Conservation (phyloP, 92 coral and sea anemone genomes). For the Epizoanthus rinbou region DNA sequence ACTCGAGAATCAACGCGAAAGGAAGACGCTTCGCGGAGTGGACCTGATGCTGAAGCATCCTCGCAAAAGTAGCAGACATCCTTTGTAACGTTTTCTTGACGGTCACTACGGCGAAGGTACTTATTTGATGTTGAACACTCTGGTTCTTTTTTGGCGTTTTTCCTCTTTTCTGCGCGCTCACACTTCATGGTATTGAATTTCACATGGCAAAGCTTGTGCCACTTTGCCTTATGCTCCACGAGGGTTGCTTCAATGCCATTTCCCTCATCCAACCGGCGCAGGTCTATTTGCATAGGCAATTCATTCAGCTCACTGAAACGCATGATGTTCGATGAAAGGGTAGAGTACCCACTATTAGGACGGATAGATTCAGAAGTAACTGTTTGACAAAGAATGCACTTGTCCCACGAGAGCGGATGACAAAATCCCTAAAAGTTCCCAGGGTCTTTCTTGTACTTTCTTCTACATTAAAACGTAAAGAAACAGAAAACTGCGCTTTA, state of each 20-base stretch:
- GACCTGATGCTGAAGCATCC: constrained; percentile 2
- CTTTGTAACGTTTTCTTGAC: neutral
- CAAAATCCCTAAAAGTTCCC: too few relatives aligned
- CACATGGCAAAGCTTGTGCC: constrained; percentile 2
- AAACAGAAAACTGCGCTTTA: too few relatives aligned
- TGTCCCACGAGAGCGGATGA: too few relatives aligned
- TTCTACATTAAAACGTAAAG: too few relatives aligned
- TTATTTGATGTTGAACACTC: neutral
- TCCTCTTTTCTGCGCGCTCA: constrained; percentile 11
- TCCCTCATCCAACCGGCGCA: neutral
- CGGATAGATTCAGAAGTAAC: constrained; percentile 10
- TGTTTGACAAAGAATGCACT: too few relatives aligned
- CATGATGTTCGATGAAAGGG: neutral
- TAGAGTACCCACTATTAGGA: neutral
- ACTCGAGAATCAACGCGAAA: neutral
- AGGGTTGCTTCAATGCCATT: neutral
- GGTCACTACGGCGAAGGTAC: neutral
- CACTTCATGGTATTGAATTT: neutral
- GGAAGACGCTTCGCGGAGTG: neutral
- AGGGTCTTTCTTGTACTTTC: too few relatives aligned
- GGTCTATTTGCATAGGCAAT: neutral
- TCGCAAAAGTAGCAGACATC: constrained; percentile 18
- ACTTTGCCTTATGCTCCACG: neutral
- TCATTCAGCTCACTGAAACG: neutral
- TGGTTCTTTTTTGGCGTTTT: neutral